phyloP scores from a whole-genome alignment of 2,113 vertebrate genomes.

The Oryzias woworae region DNA sequence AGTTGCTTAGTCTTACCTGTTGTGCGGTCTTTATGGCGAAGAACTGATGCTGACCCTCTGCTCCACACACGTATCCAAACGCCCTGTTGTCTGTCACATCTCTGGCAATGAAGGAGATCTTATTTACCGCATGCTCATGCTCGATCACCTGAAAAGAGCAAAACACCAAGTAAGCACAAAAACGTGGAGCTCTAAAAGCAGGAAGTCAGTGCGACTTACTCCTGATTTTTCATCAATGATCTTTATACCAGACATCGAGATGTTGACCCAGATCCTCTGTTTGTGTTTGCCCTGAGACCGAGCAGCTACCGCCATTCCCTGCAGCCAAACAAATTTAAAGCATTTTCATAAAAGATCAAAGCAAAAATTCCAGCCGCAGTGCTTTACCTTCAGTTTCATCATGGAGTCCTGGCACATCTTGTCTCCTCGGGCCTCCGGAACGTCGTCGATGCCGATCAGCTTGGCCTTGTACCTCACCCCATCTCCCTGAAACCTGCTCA shows the following conservation, averaged over 20 bases:
- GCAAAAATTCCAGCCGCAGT: not conserved
- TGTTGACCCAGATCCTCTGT: conserved; percentile 92
- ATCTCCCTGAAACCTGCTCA: conserved; percentile 92
- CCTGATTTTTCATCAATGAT: conserved; percentile 95
- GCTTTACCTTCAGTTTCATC: conserved; percentile 96
- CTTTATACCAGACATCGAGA: conserved; percentile 93
- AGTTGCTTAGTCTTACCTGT: conserved; percentile 79
- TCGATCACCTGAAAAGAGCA: conserved; percentile 87
- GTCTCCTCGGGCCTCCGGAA: conserved; percentile 90
- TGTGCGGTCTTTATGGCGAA: conserved; percentile 96
- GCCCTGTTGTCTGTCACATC: conserved; percentile 96
- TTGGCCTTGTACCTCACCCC: conserved; percentile 96
- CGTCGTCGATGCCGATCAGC: conserved; percentile 92
- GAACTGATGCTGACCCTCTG: conserved; percentile 96
- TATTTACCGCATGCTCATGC: conserved; percentile 94
- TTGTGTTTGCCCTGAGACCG: conserved; percentile 98
- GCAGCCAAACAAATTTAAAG: not conserved
- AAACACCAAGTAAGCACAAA: not conserved
- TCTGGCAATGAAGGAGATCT: conserved; percentile 96
- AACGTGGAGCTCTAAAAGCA: no score
- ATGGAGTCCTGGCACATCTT: conserved; percentile 99
- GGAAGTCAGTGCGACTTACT: conserved; percentile 76
- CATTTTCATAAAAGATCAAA: not conserved
- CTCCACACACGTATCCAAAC: conserved; percentile 95
- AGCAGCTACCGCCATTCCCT: conserved; percentile 94